Evolutionary conservation across 2,888 invertebrate species (phyloP).

Genomic region (Autographa pulchrina): DNA sequence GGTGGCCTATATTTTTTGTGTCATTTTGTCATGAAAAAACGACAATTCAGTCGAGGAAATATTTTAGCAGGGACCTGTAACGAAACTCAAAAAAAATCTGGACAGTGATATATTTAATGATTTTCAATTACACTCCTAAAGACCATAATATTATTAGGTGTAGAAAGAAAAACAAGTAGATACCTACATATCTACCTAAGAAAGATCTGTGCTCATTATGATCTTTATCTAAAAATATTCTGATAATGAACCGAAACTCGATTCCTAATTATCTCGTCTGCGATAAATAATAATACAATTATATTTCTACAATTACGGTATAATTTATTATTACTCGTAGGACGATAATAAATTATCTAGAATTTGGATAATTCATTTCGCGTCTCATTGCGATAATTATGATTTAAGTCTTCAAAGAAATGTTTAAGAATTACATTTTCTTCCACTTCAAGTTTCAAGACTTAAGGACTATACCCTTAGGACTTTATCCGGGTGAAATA

Average conservation of each 20-base stretch:
- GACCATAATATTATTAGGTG: too few relatives aligned
- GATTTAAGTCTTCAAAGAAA: constrained; percentile 26
- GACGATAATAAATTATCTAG: constrained; percentile 58
- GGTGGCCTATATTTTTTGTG: background rate
- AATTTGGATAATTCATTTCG: constrained; percentile 58
- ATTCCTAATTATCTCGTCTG: constrained; percentile 30
- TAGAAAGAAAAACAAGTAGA: background rate
- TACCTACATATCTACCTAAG: background rate
- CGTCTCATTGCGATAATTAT: constrained; percentile 37
- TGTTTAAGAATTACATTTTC: constrained; percentile 10
- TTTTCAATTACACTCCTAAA: too few relatives aligned
- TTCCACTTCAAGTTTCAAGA: background rate
- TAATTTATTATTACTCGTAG: constrained; percentile 60
- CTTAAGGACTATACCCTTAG: background rate
- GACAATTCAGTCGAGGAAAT: too few relatives aligned
- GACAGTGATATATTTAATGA: background rate
- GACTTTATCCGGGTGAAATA: constrained; percentile 1
- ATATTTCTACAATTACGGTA: constrained; percentile 41
- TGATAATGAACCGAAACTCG: background rate
- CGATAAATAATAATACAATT: constrained; percentile 42
- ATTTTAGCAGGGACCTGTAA: too few relatives aligned
- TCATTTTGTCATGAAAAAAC: background rate
- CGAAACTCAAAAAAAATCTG: background rate
- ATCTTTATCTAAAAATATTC: constrained; percentile 1
- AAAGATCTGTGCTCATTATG: background rate